phyloP scores from a whole-genome alignment of 2,113 vertebrate species.

The Scalopus aquaticus region DNA sequence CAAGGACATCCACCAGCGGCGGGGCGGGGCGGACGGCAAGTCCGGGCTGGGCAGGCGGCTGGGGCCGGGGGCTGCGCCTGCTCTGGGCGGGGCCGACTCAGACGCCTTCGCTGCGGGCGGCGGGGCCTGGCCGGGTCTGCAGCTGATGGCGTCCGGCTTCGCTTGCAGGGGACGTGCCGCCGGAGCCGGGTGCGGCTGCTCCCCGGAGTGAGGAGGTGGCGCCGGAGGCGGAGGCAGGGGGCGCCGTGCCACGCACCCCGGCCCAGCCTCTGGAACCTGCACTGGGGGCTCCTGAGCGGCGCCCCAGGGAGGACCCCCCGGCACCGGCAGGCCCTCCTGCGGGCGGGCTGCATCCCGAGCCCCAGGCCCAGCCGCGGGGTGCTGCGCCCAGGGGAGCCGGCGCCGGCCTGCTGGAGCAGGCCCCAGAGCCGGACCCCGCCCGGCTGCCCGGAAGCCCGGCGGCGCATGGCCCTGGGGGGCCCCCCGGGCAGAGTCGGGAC shows the following conservation, averaged over 20 bases:
- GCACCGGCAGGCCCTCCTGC: no score
- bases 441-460: neutral
- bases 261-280: neutral
- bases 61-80: neutral
- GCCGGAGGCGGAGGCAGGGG: constrained; percentile 41
- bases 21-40: constrained; percentile 86
- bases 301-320: no score
- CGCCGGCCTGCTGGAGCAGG: rapidly evolving
- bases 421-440: neutral
- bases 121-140: no score
- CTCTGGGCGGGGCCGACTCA: no score
- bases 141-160: neutral
- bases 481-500: neutral
- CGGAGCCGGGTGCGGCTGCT: neutral
- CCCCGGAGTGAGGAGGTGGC: constrained; percentile 68
- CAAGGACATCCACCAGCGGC: constrained; percentile 95
- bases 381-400: neutral
- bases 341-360: neutral
- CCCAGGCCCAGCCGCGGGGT: constrained; percentile 21
- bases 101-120: no score
- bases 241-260: rapidly evolving
- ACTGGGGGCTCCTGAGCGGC: neutral
- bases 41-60: constrained; percentile 65
- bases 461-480: neutral
- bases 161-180: constrained; percentile 61